Conservation (phyloP, 2,113 vertebrate species). For the Gorilla gorilla region DNA sequence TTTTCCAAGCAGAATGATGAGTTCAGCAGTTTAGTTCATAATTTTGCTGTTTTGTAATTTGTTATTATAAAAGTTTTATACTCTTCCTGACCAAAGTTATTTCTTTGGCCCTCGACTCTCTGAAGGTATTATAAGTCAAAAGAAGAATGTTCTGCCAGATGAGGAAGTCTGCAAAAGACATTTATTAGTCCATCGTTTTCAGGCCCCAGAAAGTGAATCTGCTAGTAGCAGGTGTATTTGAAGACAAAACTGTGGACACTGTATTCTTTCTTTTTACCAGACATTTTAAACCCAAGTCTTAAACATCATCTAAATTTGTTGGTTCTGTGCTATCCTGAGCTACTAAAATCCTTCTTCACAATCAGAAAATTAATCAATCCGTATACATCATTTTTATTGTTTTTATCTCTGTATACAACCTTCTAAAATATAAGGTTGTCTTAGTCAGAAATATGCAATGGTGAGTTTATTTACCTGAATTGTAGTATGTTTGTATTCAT, state of each 20-base stretch:
- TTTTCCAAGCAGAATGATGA: constrained; percentile 71
- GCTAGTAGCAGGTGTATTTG: constrained; percentile 60
- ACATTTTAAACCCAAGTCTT: neutral
- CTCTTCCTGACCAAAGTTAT: constrained; percentile 78
- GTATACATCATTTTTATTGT: neutral
- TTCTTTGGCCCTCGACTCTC: constrained; percentile 64
- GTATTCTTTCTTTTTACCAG: neutral
- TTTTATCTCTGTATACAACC: neutral
- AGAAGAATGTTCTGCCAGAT: neutral
- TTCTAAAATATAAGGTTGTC: neutral
- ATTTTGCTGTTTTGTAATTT: constrained; percentile 78
- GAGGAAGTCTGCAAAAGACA: constrained; percentile 51
- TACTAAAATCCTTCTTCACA: constrained; percentile 22
- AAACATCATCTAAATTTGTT: neutral
- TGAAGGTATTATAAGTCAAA: constrained; percentile 56
- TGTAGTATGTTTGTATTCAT: neutral
- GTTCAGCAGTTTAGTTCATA: constrained; percentile 75
- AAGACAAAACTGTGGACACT: neutral
- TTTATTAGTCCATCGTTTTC: constrained; percentile 12
- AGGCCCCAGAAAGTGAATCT: neutral
- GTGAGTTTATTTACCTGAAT: neutral
- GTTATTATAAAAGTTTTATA: constrained; percentile 75
- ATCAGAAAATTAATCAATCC: neutral
- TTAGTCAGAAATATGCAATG: neutral
- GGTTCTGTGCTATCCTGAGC: neutral